Percentiles rank a stretch among this genome's conserved stretches.
These are phyloP conservation scores for Emys orbicularis DNA, from an alignment of 2,797 vertebrate species.

Conservation along the genomic window DNA sequence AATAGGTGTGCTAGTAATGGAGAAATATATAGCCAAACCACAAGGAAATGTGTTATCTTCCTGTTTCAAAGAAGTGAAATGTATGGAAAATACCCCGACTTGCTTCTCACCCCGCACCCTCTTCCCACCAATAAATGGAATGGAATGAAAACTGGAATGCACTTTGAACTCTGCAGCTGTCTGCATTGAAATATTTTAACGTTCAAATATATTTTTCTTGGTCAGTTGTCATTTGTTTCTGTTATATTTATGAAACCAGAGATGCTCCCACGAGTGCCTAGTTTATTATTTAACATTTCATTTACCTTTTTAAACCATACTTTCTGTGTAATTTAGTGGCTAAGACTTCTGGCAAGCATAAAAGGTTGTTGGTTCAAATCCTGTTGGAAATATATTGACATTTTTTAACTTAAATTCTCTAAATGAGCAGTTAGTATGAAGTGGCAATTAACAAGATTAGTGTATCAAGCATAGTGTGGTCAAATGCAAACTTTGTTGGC, in stretches of 20 bases:
- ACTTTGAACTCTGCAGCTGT: not conserved
- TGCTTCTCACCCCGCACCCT: not conserved
- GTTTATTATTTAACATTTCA: not conserved
- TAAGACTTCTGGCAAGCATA: not conserved
- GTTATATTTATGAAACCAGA: not conserved
- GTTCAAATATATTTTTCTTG: not conserved
- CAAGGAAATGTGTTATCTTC: not conserved
- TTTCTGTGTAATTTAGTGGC: accelerated
- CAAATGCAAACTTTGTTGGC: not conserved
- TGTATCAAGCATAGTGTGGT: not conserved
- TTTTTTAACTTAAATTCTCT: not conserved
- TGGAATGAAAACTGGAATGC: not conserved
- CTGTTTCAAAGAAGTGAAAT: not conserved
- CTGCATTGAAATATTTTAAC: not conserved
- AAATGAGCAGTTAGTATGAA: not conserved
- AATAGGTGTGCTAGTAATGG: not conserved
- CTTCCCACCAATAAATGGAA: not conserved
- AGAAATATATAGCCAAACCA: accelerated
- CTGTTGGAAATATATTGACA: not conserved
- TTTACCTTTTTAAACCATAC: not conserved
- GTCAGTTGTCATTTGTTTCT: not conserved
- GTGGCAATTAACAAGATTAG: not conserved
- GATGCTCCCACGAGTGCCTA: not conserved
- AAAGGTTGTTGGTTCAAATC: not conserved
- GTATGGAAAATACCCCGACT: not conserved